Percentiles rank a stretch among this genome's conserved stretches.
Evolutionary conservation across 2,113 vertebrate species (phyloP).

Genomic region (Callopanchax toddi): DNA sequence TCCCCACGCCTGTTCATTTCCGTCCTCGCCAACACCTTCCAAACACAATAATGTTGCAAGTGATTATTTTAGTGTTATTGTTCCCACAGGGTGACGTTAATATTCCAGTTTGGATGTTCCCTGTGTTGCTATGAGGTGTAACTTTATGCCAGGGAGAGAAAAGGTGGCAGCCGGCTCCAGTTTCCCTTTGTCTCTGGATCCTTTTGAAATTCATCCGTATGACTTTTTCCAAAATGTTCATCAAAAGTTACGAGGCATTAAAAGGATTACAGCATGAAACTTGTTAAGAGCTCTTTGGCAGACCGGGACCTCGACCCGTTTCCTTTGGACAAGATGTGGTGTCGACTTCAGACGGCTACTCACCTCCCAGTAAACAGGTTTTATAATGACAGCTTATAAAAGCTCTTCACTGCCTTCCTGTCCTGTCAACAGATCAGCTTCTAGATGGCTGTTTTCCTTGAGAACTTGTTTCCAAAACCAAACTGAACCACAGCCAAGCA

Average conservation of each 20-base stretch:
- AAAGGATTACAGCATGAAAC: conserved; percentile 48
- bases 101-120: conserved; percentile 61
- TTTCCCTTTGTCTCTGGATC: conserved; percentile 68
- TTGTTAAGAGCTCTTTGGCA: conserved; percentile 31
- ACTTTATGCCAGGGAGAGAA: conserved; percentile 59
- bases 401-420: too few species aligned
- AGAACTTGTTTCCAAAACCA: too few species aligned
- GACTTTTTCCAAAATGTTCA: conserved; percentile 53
- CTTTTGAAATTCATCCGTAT: conserved; percentile 63
- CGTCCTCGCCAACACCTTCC: conserved; percentile 48
- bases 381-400: too few species aligned
- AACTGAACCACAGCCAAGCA: too few species aligned
- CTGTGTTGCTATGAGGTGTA: conserved; percentile 60
- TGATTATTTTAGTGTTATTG: conserved; percentile 68
- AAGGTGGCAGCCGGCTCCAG: conserved; percentile 64
- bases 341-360: conserved; percentile 50
- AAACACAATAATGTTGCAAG: conserved; percentile 63
- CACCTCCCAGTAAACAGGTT: conserved; percentile 57
- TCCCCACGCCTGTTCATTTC: conserved; percentile 26
- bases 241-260: conserved; percentile 56
- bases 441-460: too few species aligned
- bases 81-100: conserved; percentile 64
- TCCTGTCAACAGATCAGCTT: too few species aligned
- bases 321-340: conserved; percentile 38
- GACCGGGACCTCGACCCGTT: conserved; percentile 55